Evolutionary conservation across 2,888 invertebrate species (phyloP).

Genomic region (Agelastica alni): DNA sequence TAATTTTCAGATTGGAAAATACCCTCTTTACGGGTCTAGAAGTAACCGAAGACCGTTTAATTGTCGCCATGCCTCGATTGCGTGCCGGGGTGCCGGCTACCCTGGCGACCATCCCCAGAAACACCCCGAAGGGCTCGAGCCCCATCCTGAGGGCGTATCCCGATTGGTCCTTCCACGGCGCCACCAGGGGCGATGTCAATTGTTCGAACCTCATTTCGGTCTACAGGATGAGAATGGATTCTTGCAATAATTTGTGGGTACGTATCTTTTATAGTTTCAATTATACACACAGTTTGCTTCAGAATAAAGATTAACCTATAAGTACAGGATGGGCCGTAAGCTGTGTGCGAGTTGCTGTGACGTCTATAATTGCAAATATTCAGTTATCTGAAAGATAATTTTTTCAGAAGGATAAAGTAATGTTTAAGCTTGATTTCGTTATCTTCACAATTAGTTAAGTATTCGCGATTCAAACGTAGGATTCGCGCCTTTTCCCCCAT

Average conservation of each 20-base stretch:
- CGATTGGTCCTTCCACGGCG: conserved; percentile 69
- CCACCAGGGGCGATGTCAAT: conserved; percentile 71
- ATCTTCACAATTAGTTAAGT: too few species aligned
- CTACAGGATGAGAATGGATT: conserved; percentile 74
- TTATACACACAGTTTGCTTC: too few species aligned
- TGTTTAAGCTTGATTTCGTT: too few species aligned
- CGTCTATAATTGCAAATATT: conserved; percentile 4
- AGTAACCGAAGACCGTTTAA: conserved; percentile 71
- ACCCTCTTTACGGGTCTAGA: conserved; percentile 79
- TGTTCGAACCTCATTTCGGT: conserved; percentile 80
- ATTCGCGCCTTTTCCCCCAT: too few species aligned
- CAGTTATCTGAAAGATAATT: too few species aligned
- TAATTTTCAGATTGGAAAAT: conserved; percentile 73
- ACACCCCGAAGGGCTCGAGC: conserved; percentile 67
- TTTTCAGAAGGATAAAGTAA: too few species aligned
- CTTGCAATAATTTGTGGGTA: conserved; percentile 81
- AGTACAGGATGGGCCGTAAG: too few species aligned
- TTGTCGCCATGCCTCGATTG: conserved; percentile 75
- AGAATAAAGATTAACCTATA: too few species aligned
- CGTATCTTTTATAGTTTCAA: too few species aligned
- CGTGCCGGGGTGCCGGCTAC: conserved; percentile 79
- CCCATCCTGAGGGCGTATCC: conserved; percentile 59
- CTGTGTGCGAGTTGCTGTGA: too few species aligned
- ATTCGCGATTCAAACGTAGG: too few species aligned
- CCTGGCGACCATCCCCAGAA: conserved; percentile 69